Evolutionary conservation across 2,113 vertebrate species (phyloP).

Genomic region (Amia ocellicauda): DNA sequence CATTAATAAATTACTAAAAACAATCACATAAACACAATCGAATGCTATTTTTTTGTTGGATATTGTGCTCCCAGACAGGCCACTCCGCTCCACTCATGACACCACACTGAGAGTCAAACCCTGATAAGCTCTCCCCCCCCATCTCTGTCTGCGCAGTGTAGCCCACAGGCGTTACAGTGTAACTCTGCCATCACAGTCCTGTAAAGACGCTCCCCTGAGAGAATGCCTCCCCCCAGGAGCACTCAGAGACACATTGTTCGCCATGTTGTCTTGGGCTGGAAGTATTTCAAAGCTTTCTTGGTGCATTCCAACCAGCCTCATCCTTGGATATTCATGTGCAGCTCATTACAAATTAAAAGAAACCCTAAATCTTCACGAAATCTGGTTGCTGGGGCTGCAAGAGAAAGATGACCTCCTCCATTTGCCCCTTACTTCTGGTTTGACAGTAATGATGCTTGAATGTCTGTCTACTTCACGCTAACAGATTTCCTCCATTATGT

Average conservation of each 20-base stretch:
- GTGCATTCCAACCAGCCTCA: conserved; percentile 49
- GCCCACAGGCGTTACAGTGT: conserved; percentile 40
- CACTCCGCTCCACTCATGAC: conserved; percentile 22
- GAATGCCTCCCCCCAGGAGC: conserved; percentile 40
- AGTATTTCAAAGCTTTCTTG: conserved; percentile 44
- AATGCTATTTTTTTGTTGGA: not conserved
- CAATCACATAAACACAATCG: too few relatives aligned
- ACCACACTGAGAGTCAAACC: conserved; percentile 24
- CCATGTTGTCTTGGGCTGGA: conserved; percentile 58
- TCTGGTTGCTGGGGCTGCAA: conserved; percentile 32
- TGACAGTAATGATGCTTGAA: conserved; percentile 17
- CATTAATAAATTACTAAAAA: too few relatives aligned
- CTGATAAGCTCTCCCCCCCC: not conserved
- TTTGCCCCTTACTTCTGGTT: conserved; percentile 6
- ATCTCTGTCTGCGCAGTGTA: conserved; percentile 29
- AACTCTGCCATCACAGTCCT: conserved; percentile 47
- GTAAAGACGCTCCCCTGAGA: conserved; percentile 30
- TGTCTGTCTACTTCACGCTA: conserved; percentile 18
- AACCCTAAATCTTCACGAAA: conserved; percentile 49
- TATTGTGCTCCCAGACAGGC: not conserved
- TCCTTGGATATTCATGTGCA: conserved; percentile 42
- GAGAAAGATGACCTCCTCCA: conserved; percentile 30
- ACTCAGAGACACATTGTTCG: conserved; percentile 46
- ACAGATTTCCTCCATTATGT: not conserved
- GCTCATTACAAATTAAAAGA: conserved; percentile 60